Evolutionary conservation across 2,797 vertebrate genomes (phyloP), one percentile per base, ranked within the genome.

Genomic region (Caiman crocodilus): DNA sequence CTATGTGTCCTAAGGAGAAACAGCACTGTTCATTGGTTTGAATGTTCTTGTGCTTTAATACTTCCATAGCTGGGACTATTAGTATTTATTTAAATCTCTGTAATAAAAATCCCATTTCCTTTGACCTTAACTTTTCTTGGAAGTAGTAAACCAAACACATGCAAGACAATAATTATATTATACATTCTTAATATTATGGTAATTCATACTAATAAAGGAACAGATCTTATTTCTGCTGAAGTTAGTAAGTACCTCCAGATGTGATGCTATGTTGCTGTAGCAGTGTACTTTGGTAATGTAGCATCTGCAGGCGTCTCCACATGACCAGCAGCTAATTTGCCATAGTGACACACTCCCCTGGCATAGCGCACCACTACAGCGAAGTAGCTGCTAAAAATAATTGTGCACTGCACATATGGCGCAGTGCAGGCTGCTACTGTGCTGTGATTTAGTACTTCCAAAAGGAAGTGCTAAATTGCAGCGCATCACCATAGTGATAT

Each of bases 121-220:
- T 71, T 93, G 67, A 73, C 90, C 93, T 97, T 96, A 74, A 14
- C 86, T 91, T 96, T 95, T 93, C 88, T 82, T 79, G 79, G 94
- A 84, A 63, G 26, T 69, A 75, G 89, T 89, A 85, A 92, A 93
- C 94, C 82, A 92, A 85, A 91, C 71, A 59, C 79, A 79, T 63
- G 61, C 77, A 35, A 26, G 61, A 35, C 86, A 84, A 16, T 90
- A 87, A 95, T 93, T 35, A 13, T 84, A 74, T 83, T 90, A 69
- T 5, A 92, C 7, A 3, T 42, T 11, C 14, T 79, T 89, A 80
- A 95, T 92, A 55, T 89, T 84, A 82, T 82, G 91, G 56, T 73
- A 90, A 94, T 96, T 87, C 56, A 14, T 76, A 56, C 67, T 60
- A 76, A 87, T 87, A 91, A 91, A 94, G 82, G 87, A 75, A 11